Evolutionary conservation across 2,797 vertebrate species (phyloP), one percentile per base, ranked within the genome.

Genomic region (Hyperoplus immaculatus): DNA sequence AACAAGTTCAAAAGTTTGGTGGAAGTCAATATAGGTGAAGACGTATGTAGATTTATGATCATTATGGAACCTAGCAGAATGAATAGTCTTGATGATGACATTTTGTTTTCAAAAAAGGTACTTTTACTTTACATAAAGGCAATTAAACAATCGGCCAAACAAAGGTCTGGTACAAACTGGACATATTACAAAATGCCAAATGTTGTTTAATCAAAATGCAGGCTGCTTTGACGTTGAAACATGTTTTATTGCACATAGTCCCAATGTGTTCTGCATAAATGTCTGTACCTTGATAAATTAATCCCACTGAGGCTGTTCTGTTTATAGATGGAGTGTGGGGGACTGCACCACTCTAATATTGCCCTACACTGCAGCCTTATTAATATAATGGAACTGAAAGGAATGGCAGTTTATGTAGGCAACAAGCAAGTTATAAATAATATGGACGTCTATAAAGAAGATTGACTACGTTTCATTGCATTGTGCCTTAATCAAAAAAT

Each of bases 401-500:
- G 38, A 57, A 57, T 13, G 29, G 29, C 10, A 65, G 60, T 83
- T 85, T 36, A 69, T 80, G 56, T 43, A 73, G 69, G 56, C 54
- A 69, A 63, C n/a, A 0, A 60, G 51, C 36, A 64, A 72, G 60
- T 67, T 75, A 51, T 84, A 73, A 73, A 76, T 78, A 78, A 78
- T 43, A 56, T 78, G 12, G 41, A 75, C 51, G 64, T 70, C 72
- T 41, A 80, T 85, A 78, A 81, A 86, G 36, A 78, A 81, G 81
- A 87, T 73, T 75, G 66, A 84, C 65, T 73, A 29, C 29, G 29
- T 29, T 29, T 29, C 29, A 29, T 29, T 29, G 29, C 29, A 29
- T 29, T 29, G 29, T 29, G 29, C 29, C 29, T 29, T 29, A 29
- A 29, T 29, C 29, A 29, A 29, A 29, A 29, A 29, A 29, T 29